Evolutionary conservation across 23 tunicate species (phyloP).

Genomic region (Pegea sp.): DNA sequence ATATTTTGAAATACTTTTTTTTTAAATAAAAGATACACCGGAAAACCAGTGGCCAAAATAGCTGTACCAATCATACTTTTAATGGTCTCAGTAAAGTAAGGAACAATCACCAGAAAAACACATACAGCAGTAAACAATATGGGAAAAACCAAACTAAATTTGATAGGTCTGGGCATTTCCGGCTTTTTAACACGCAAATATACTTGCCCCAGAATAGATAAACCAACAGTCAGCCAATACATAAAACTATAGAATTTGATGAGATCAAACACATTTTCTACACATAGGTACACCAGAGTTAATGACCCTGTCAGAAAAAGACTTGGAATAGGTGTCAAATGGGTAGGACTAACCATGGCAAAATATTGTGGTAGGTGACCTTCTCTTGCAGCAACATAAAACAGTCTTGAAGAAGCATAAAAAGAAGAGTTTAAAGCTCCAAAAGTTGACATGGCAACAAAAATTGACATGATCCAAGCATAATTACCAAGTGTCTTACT

Average conservation of each 20-base stretch:
- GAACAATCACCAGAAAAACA: slow-evolving; percentile 31
- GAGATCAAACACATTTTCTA: slow-evolving; percentile 28
- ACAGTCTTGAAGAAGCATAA: slow-evolving; percentile 44
- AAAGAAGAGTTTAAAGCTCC: slow-evolving; percentile 57
- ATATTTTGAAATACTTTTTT: no score
- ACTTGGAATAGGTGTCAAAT: slow-evolving; percentile 43
- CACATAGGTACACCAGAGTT: slow-evolving; percentile 42
- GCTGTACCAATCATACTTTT: slow-evolving; percentile 48
- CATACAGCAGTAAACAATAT: slow-evolving; percentile 27
- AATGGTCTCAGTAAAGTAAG: slow-evolving; percentile 23
- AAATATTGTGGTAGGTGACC: slow-evolving; percentile 45
- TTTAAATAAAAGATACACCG: slow-evolving; percentile 18
- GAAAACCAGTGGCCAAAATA: slow-evolving; percentile 34
- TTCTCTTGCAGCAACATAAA: slow-evolving; percentile 49
- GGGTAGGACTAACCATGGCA: slow-evolving; percentile 50
- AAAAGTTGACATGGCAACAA: slow-evolving; percentile 71
- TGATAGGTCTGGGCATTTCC: slow-evolving; percentile 38
- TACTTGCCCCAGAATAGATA: slow-evolving; percentile 43
- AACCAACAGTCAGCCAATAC: slow-evolving; percentile 86
- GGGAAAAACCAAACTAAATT: slow-evolving; percentile 36
- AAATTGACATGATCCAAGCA: slow-evolving; percentile 33
- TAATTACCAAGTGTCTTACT: slow-evolving; percentile 23
- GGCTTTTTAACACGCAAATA: slow-evolving; percentile 26
- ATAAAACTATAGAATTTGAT: slow-evolving; percentile 69
- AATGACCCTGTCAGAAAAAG: slow-evolving; percentile 15